phyloP scores from a whole-genome alignment of 1,140 invertebrate genomes.

The Saccostrea glomerata region DNA sequence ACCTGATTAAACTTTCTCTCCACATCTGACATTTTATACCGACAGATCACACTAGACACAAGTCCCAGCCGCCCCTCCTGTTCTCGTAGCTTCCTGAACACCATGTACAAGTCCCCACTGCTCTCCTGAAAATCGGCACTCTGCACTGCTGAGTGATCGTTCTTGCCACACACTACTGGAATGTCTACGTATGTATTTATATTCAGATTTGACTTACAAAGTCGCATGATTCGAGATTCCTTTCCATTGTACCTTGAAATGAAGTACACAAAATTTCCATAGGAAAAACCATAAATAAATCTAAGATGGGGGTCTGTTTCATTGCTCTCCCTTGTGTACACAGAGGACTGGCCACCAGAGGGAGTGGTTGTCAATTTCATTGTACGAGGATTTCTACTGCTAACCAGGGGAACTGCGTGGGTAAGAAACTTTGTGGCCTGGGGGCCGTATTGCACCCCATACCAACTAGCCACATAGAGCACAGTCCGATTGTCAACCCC shows the following conservation, averaged over 20 bases:
- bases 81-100: neutral
- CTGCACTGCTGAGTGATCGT: slow-evolving; percentile 93
- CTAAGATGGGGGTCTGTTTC: slow-evolving; percentile 83
- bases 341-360: neutral
- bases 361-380: slow-evolving; percentile 87
- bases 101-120: slow-evolving; percentile 88
- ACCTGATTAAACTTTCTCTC: slow-evolving; percentile 97
- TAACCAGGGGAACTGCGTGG: slow-evolving; percentile 93
- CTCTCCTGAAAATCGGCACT: slow-evolving; percentile 97
- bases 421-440: slow-evolving; percentile 75
- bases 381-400: slow-evolving; percentile 93
- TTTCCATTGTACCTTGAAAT: slow-evolving; percentile 88
- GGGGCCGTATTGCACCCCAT: slow-evolving; percentile 79
- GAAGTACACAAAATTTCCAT: slow-evolving; percentile 98
- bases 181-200: slow-evolving; percentile 99
- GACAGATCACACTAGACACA: slow-evolving; percentile 90
- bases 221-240: slow-evolving; percentile 93
- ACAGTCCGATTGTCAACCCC: slow-evolving; percentile 91
- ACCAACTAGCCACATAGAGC: slow-evolving; percentile 97
- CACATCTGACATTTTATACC: slow-evolving; percentile 95
- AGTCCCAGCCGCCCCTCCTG: neutral
- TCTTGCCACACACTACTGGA: slow-evolving; percentile 93
- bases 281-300: slow-evolving; percentile 97
- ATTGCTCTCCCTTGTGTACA: slow-evolving; percentile 27
- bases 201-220: slow-evolving; percentile 97